Percentiles rank a stretch among this genome's conserved stretches.
Conservation (phyloP, 2,113 vertebrate species). For the Zosterops lateralis region DNA sequence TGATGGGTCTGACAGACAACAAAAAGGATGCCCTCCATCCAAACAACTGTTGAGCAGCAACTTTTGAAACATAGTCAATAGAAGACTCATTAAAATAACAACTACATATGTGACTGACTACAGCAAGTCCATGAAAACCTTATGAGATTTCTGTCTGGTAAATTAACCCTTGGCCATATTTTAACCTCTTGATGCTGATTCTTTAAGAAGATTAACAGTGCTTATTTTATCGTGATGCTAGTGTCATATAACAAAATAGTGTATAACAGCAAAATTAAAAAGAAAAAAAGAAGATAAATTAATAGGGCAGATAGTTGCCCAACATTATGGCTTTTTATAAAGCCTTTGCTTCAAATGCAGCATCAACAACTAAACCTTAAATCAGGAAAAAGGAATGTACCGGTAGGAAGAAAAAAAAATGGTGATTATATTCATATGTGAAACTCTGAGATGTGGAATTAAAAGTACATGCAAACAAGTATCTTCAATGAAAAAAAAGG, state of each 20-base stretch:
- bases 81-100: neutral
- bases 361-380: neutral
- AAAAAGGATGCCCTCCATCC: neutral
- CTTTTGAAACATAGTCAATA: neutral
- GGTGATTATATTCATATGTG: neutral
- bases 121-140: conserved; percentile 20
- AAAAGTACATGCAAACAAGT: neutral
- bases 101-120: neutral
- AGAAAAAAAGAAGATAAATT: neutral
- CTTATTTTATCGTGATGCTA: neutral
- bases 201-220: neutral
- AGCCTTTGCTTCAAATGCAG: neutral
- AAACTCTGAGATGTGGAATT: neutral
- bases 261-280: neutral
- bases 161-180: conserved; percentile 17
- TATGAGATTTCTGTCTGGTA: conserved; percentile 26
- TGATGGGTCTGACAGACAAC: neutral
- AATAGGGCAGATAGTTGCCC: neutral
- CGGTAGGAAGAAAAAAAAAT: neutral
- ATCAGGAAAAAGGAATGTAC: neutral
- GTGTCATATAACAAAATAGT: neutral
- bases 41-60: neutral
- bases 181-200: neutral
- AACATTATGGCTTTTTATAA: neutral
- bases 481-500: conserved; percentile 1